Evolutionary conservation across 2,888 invertebrate genomes (phyloP).

Genomic region (Monopis laevigella): DNA sequence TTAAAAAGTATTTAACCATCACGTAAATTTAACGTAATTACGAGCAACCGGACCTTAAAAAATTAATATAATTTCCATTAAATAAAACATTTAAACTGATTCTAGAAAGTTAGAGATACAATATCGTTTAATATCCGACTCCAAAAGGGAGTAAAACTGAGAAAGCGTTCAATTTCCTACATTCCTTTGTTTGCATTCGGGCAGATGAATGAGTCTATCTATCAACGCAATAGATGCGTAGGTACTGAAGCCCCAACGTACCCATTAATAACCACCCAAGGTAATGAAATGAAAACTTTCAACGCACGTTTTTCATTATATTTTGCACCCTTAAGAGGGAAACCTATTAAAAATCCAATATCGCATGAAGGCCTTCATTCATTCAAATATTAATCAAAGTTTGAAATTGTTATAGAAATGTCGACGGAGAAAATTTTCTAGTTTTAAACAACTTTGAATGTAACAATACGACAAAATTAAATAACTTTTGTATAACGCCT

Average conservation of each 20-base stretch:
- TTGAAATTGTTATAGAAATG: slow-evolving; percentile 7
- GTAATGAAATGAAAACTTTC: slow-evolving; percentile 45
- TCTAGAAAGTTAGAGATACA: slow-evolving; percentile 10
- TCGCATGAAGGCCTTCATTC: slow-evolving; percentile 3
- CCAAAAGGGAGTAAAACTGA: slow-evolving; percentile 13
- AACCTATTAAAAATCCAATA: slow-evolving; percentile 11
- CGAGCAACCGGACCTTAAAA: too few species aligned
- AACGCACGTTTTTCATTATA: slow-evolving; percentile 53
- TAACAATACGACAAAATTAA: too few species aligned
- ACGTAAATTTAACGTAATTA: too few species aligned
- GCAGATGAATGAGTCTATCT: slow-evolving; percentile 33
- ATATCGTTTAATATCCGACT: slow-evolving; percentile 12
- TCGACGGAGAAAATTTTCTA: too few species aligned
- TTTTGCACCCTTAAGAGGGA: slow-evolving; percentile 9
- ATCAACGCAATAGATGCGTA: slow-evolving; percentile 26
- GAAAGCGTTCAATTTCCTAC: slow-evolving; percentile 17
- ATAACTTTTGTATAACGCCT: too few species aligned
- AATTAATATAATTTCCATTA: background rate
- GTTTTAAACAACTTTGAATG: too few species aligned
- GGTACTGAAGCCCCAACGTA: slow-evolving; percentile 10
- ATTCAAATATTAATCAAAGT: slow-evolving; percentile 9
- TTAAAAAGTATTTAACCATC: too few species aligned
- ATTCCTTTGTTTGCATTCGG: slow-evolving; percentile 34
- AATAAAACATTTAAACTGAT: slow-evolving; percentile 10
- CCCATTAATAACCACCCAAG: slow-evolving; percentile 40